Conservation (phyloP, 30 jellyfish, hydroid and myxozoan species). For the Turritopsis rubra region DNA sequence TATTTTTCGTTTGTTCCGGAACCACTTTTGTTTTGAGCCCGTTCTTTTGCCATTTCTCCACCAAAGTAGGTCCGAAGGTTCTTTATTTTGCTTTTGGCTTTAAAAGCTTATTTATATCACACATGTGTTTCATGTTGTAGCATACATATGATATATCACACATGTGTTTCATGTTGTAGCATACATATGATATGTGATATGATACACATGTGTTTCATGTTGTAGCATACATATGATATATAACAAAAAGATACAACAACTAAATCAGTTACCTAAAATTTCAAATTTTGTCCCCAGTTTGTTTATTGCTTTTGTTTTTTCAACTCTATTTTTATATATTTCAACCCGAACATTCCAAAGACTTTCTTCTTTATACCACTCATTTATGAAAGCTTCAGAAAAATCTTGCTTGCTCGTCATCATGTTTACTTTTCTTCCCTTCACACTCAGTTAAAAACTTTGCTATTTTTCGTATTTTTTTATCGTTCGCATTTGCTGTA, state of each 20-base stretch:
- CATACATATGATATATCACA: background rate
- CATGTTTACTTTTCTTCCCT: background rate
- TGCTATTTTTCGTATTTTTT: background rate
- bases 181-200: background rate
- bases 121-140: too few relatives aligned
- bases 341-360: slow-evolving; percentile 1
- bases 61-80: slow-evolving; percentile 1
- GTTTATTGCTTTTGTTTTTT: background rate
- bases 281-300: background rate
- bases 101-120: too few relatives aligned
- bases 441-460: background rate
- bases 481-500: background rate
- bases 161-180: too few relatives aligned
- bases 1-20: slow-evolving; percentile 14
- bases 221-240: background rate
- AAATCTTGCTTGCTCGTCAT: slow-evolving; percentile 12
- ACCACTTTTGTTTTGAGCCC: background rate
- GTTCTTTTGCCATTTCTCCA: background rate
- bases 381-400: background rate
- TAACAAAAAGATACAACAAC: too few relatives aligned
- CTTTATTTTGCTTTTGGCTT: background rate
- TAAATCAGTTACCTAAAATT: background rate
- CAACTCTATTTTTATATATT: slow-evolving; percentile 16
- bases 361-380: slow-evolving; percentile 1
- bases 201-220: background rate